A percentile compares a stretch with the other conserved stretches of the same genome.
Conservation (phyloP, 2,797 vertebrate genomes). For the Helicolenus hilgendorfi region DNA sequence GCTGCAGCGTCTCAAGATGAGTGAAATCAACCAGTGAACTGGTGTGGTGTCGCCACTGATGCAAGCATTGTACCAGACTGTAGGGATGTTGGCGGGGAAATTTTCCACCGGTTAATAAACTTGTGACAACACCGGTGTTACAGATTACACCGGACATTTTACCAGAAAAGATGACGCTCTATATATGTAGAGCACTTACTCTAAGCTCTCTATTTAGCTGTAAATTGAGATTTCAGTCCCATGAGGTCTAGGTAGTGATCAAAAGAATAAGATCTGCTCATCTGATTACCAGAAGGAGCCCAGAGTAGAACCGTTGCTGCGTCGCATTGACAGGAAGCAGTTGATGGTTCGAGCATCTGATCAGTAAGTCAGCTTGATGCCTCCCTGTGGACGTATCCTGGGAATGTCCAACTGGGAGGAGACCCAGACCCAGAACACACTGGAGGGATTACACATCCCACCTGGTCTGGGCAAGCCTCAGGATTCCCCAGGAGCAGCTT, state of each 20-base stretch:
- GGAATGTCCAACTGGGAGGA: neutral
- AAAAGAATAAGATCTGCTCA: neutral
- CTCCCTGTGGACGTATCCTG: neutral
- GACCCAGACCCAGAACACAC: slow-evolving; percentile 3
- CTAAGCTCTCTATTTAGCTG: neutral
- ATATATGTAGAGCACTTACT: too few species aligned
- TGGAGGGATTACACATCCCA: slow-evolving; percentile 7
- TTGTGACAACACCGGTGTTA: too few species aligned
- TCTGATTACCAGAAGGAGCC: neutral
- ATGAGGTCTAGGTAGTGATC: neutral
- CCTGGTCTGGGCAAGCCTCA: neutral
- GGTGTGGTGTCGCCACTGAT: neutral
- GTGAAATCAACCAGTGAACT: neutral
- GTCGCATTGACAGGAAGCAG: neutral
- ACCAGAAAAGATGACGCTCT: too few species aligned
- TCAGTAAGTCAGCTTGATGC: neutral
- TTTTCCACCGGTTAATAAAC: too few species aligned
- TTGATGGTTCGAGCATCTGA: slow-evolving; percentile 2
- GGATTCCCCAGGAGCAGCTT: neutral
- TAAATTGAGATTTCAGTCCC: neutral
- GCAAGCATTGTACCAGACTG: neutral
- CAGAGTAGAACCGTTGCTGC: neutral
- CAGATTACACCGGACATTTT: too few species aligned
- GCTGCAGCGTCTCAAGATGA: neutral
- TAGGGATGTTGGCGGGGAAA: too few species aligned